Base-by-base conservation (phyloP, 1,140 invertebrate genomes). In the Coelopa frigida region DNA sequence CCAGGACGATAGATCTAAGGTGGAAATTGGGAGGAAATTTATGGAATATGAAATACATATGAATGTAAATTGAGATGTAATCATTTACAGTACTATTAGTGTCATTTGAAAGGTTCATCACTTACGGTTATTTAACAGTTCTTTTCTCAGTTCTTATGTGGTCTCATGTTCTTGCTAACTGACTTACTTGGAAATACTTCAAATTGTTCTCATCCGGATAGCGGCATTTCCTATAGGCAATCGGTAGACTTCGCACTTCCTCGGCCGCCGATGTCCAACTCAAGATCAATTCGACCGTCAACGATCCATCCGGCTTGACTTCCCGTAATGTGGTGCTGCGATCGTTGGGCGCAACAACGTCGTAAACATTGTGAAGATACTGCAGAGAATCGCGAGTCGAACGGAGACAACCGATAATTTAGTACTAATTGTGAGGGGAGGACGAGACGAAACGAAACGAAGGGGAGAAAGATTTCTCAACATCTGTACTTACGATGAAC, bases 161-260 rank as follows among this genome's bases (percentile, higher is more conserved):
- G n/a, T n/a, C n/a, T n/a, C n/a, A n/a, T n/a, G n/a, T n/a, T n/a
- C n/a, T n/a, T n/a, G n/a, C n/a, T n/a, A n/a, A n/a, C n/a, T n/a
- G n/a, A n/a, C 50, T 42, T 35, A 63, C 62, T 3, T 27, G 36
- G 24, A 47, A 66, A 31, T 56, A 66, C 14, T 55, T 11, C 0
- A 66, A 48, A 42, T 63, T 42, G 17, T 57, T 58, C 37, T 66
- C 62, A 20, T 61, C 44, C 4, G 11, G 24, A 23, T 59, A 66
- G 14, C 62, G 62, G 46, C 62, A 66, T 31, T 66, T 66, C 27
- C 62, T 51, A 56, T 59, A 66, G 14, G 58, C 53, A 24, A 62
- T 46, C 3, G 62, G 62, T 18, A 66, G 20, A 29, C 61, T 53
- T 8, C 52, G 35, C 12, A 66, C 62, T 22, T 63, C 58, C 2